phyloP scores from a whole-genome alignment of 2,113 vertebrate species.

The Sterna hirundo region DNA sequence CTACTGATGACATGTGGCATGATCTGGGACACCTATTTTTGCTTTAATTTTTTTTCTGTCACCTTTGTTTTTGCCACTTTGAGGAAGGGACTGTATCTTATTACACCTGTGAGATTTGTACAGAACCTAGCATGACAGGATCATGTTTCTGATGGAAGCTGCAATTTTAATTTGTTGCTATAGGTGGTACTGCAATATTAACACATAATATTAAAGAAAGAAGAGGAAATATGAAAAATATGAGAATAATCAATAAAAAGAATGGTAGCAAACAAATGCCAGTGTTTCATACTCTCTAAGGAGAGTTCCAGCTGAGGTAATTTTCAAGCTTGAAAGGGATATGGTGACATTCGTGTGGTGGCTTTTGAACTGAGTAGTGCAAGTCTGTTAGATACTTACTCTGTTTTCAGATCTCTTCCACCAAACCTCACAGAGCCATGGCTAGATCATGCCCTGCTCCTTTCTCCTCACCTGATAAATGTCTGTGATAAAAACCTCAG shows the following conservation, averaged over 20 bases:
- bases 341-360: background rate
- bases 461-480: background rate
- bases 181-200: slow-evolving; percentile 66
- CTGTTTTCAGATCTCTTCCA: background rate
- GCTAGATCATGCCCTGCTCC: background rate
- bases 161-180: slow-evolving; percentile 61
- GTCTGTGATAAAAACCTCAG: background rate
- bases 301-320: background rate
- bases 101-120: background rate
- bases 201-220: background rate
- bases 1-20: background rate
- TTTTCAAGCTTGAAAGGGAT: background rate
- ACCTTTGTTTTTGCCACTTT: background rate
- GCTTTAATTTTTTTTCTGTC: background rate
- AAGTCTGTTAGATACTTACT: background rate
- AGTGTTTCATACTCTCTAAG: background rate
- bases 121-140: background rate
- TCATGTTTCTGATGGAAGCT: background rate
- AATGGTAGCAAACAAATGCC: background rate
- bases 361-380: background rate
- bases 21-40: background rate
- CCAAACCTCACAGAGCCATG: background rate
- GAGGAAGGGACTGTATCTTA: background rate
- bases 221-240: background rate
- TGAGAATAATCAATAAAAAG: background rate